Evolutionary conservation across 2,797 vertebrate genomes (phyloP), one percentile per base, ranked within the genome.

Genomic region (Clarias platycephalus): DNA sequence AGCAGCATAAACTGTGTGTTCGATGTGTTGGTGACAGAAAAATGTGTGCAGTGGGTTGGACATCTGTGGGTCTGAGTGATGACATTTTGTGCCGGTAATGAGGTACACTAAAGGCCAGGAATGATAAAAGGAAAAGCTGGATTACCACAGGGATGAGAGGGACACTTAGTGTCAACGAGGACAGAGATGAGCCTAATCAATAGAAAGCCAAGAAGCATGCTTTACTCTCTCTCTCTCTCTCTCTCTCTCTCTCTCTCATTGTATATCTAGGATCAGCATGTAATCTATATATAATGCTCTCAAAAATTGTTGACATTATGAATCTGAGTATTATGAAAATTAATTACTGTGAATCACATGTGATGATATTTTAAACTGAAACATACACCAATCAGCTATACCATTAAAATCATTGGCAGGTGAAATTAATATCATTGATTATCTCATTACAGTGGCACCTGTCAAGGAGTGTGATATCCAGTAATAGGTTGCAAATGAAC

Each of bases 111-210:
- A 86, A 86, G 81, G 81, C 67, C 78, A 85, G 74, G 55, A 76
- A 74, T 75, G 81, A 87, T 83, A 83, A 87, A 89, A 87, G 81
- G 55, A 86, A 83, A 68, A 55, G 37, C 58, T 75, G 78, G 49
- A 88, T 84, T 82, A 87, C 83, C 18, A 62, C 75, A 53, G 40
- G 53, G 77, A 82, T 76, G 34, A 83, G 71, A 83, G 53, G 63
- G 34, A 28, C 55, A 75, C 31, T 83, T 58, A 7, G 74, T 78
- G 81, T 79, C 71, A 55, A 81, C 44, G 37, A 85, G 81, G 87
- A 84, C 88, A 67, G 66, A 68, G 26, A 31, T 49, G 31, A 58
- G 63, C 34, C 58, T 83, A 84, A 87, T 85, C 80, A 88, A 74
- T 57, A 37, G 20, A 81, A 72, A 57, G 70, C 53, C 13, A 26